These are phyloP conservation scores for Rhincodon typus DNA, from an alignment of 2,797 vertebrate species.

Conservation along the genomic window DNA sequence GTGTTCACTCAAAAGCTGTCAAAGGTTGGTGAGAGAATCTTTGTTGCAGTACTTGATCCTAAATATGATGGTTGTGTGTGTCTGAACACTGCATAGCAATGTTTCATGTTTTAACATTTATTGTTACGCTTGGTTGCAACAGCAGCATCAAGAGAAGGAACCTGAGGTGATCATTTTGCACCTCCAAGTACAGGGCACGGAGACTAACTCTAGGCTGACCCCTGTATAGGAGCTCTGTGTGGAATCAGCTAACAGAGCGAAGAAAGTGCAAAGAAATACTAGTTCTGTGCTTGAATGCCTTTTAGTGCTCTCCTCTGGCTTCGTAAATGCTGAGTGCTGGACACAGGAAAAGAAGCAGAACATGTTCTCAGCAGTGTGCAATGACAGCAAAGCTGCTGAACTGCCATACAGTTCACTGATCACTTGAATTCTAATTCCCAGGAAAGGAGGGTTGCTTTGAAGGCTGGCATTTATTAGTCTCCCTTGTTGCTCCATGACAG, in stretches of 20 bases:
- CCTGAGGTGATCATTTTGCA: background rate
- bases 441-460: no score
- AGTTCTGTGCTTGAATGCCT: background rate
- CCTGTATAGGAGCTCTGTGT: background rate
- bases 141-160: background rate
- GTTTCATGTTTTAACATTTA: background rate
- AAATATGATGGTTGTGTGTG: background rate
- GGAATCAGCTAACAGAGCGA: background rate
- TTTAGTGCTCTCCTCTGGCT: background rate
- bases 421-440: background rate
- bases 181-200: background rate
- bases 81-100: background rate
- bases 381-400: background rate
- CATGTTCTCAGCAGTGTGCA: background rate
- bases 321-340: background rate
- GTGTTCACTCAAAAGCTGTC: background rate
- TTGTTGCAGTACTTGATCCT: background rate
- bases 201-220: background rate
- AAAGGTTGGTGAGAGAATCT: background rate
- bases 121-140: background rate
- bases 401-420: background rate
- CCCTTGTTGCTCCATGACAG: no score
- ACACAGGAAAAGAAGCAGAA: background rate
- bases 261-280: background rate
- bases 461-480: no score